Evolutionary conservation across 2,888 invertebrate species (phyloP), one percentile per base, ranked within the genome.

Genomic region (Nyleta sp.): DNA sequence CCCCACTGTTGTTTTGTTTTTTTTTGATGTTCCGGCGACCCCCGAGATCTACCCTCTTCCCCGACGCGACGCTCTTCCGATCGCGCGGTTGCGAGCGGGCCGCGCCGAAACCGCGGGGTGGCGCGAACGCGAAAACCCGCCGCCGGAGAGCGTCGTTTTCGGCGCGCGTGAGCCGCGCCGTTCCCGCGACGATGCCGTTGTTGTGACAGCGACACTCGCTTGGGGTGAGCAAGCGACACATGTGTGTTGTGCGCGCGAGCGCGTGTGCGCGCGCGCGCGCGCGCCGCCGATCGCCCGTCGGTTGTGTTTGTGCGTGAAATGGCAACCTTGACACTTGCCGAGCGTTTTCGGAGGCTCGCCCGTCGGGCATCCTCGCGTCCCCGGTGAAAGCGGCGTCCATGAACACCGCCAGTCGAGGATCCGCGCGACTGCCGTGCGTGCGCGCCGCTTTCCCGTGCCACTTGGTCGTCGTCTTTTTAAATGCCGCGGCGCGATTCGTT

Each of bases 281-380:
- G 38, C 40, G 13, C 42, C n/a, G 20, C 33, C 48, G 70, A 35
- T 44, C 33, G 4, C 6, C 6, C 46, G 62, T 33, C 71, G 42
- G 70, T 10, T 65, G 52, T 74, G 53, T 57, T 62, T 46, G 76
- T 75, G 80, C 53, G 73, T 85, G 86, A 86, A 88, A 89, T 88
- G 87, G 88, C 88, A 89, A 88, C 89, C 88, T 89, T 88, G 88
- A 88, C 88, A 89, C 86, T 87, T 83, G 85, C 82, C 84, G 83
- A 85, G 84, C 83, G 82, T 83, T 84, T 87, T 86, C 82, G 83
- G 84, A 84, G 84, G 84, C 85, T 84, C 80, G 59, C 31, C 24
- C 60, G 52, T 53, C 28, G 68, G 38, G 59, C 15, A 64, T 60
- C 75, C 42, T 62, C 64, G 59, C 53, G 64, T 70, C 78, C 40